Evolutionary conservation across 64 coral and sea anemone species (phyloP).

Genomic region (Cladopsammia gracilis): DNA sequence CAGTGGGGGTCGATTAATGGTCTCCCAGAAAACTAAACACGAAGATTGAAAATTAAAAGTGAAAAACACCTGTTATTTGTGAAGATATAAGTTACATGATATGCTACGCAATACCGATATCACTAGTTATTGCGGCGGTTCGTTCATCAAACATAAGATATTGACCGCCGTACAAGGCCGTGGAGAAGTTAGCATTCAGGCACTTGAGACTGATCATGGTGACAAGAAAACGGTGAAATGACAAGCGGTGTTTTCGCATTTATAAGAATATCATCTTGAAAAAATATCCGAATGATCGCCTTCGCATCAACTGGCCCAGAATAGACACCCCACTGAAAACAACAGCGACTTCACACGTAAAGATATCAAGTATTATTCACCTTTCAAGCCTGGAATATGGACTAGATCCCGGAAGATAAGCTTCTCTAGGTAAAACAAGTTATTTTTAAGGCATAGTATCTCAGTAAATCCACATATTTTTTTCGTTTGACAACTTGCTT

Average conservation of each 20-base stretch:
- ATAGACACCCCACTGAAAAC: background rate
- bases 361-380: background rate
- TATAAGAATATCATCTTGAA: background rate
- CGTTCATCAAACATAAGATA: constrained; percentile 27
- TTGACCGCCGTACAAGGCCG: background rate
- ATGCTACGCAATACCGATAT: constrained; percentile 48
- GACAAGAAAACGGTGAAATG: background rate
- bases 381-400: too few species aligned
- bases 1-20: constrained; percentile 55
- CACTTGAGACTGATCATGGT: background rate
- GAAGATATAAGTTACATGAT: constrained; percentile 38
- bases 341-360: background rate
- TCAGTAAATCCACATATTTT: background rate
- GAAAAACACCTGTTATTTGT: constrained; percentile 49
- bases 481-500: background rate
- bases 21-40: constrained; percentile 36
- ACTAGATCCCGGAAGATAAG: background rate
- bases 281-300: background rate
- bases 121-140: constrained; percentile 37
- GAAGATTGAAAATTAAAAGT: constrained; percentile 34
- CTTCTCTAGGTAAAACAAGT: background rate
- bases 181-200: background rate
- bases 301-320: background rate
- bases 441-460: too few species aligned
- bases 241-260: background rate